Evolutionary conservation across 2,113 vertebrate genomes (phyloP), one percentile per base, ranked within the genome.

Genomic region (Bambusicola thoracicus): DNA sequence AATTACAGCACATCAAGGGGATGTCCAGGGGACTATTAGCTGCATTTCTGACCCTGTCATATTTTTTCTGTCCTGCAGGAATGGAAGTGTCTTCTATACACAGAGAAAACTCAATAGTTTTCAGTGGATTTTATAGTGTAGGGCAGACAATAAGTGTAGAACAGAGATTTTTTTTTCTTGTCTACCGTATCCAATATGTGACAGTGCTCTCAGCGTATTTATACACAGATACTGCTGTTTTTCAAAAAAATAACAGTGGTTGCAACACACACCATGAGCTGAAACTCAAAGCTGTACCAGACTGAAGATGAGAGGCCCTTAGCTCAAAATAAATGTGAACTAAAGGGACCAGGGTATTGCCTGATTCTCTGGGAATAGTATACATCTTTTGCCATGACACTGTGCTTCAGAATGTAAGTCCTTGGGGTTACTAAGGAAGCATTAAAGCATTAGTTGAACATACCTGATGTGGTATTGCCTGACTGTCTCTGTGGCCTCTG

Each of bases 401-500:
- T 30, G 20, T 63, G 59, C 67, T 68, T 89, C 21, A 75, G 79
- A 78, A 59, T 40, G 56, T 10, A 46, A 44, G 59, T 72, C 51
- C 70, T 91, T 90, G 5, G 4, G 34, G 53, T 65, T 68, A 59
- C 75, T 87, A 36, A 73, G 82, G 73, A 81, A 75, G 68, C 72
- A 27, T 41, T 58, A 59, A 91, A 74, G 38, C 49, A 49, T 36
- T 75, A 93, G 34, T 58, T 70, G 85, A 91, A 75, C 0, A 0
- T 91, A 85, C 79, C 79, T 91, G 63, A 30, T 59, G 24, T 24
- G 36, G 72, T 29, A 74, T 67, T 92, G 79, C 75, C 85, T 81
- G 53, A 74, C 76, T 94, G 94, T 76, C 72, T 87, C 66, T 34
- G 25, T 43, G 51, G 85, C 90, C 89, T 70, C 61, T 5, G 3